These are phyloP conservation scores for Prosopocoilus inquinatus DNA, from an alignment of 2,888 invertebrate genomes.

Conservation along the genomic window DNA sequence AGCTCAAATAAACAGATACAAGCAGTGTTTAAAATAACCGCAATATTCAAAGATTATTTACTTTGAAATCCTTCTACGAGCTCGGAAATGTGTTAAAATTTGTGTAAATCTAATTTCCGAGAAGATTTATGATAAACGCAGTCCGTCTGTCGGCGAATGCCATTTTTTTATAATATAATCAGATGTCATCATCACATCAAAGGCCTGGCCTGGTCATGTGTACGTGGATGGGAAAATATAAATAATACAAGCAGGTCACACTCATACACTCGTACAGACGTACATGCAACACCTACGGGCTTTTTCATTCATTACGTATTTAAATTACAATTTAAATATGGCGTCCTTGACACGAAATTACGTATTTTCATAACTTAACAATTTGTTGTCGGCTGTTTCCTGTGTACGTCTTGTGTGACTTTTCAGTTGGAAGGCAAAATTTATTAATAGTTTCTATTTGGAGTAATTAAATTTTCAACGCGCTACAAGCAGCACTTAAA, in stretches of 20 bases:
- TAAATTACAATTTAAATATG: conserved; percentile 28
- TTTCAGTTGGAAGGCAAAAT: not conserved
- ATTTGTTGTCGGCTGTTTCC: conserved; percentile 1
- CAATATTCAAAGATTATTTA: conserved; percentile 35
- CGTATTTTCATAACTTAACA: conserved; percentile 21
- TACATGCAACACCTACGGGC: conserved; percentile 19
- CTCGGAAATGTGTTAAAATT: conserved; percentile 38
- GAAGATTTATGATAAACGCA: conserved; percentile 35
- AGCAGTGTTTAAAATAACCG: conserved; percentile 34
- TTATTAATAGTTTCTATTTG: conserved; percentile 10
- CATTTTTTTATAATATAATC: conserved; percentile 30
- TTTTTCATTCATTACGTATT: conserved; percentile 22
- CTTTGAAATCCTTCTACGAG: conserved; percentile 29
- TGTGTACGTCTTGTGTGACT: conserved; percentile 1
- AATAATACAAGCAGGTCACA: conserved; percentile 1
- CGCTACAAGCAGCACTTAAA: conserved; percentile 21
- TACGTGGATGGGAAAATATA: not conserved
- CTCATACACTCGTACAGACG: no score
- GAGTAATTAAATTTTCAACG: conserved; percentile 23
- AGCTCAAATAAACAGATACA: conserved; percentile 46
- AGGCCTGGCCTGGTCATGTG: conserved; percentile 7
- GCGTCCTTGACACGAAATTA: conserved; percentile 21
- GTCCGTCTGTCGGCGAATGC: conserved; percentile 26
- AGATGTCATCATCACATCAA: conserved; percentile 28
- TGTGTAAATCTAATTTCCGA: conserved; percentile 35